Evolutionary conservation across 2,113 vertebrate species (phyloP), one percentile per base, ranked within the genome.

Genomic region (Megalops atlanticus): DNA sequence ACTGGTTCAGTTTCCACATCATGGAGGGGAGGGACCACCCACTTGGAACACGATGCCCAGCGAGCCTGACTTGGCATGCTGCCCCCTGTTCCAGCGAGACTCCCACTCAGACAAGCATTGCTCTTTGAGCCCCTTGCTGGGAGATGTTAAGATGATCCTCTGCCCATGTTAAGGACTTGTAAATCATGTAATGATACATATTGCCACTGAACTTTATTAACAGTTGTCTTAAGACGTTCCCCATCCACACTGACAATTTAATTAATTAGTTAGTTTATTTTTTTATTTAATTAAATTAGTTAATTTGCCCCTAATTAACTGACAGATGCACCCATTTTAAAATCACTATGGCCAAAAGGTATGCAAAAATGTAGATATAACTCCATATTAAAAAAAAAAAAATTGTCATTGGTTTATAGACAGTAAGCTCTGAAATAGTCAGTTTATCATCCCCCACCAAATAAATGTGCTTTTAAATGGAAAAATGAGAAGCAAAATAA

Each of bases 1-100:
- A 47, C 88, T 91, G 92, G 93, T 94, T 92, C 90, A 89, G 89
- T 94, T 93, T 94, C 92, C 93, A 91, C 90, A 92, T 91, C 87
- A 83, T 91, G 89, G 87, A 12, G 38, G 86, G 83, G 77, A 82
- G 81, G 27, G 95, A 92, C 93, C 94, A 95, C 94, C 92, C 92
- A 92, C 92, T 87, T 58, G 64, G 93, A 90, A 74, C 84, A 58
- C 74, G 81, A 86, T 84, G 88, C 4, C 31, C 47, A 79, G 85
- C 81, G 83, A 84, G 84, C 84, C 83, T 89, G 84, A 71, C 27
- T 33, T 15, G 47, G 27, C 33, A 74, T 85, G 83, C 81, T 80
- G 78, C 86, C 78, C 86, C 82, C 74, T 76, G 69, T 52, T 49
- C 79, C 84, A 83, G 41, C 75, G 84, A 80, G 82, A 78, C 79